Conservation (phyloP, 2,797 vertebrate genomes). For the Natrix natrix region DNA sequence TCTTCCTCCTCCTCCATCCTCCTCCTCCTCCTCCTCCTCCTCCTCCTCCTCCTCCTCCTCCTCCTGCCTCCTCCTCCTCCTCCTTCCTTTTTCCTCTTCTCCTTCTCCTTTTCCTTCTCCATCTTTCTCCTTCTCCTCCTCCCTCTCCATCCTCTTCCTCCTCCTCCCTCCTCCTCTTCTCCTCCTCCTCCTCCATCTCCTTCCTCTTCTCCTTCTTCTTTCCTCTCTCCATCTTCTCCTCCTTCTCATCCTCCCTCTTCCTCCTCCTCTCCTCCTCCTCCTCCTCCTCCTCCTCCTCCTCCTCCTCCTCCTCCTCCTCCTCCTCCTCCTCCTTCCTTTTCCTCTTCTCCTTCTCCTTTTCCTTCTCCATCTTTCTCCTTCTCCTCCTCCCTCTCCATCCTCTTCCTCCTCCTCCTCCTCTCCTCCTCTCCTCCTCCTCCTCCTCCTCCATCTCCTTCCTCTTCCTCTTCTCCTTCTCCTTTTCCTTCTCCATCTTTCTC, state of each 20-base stretch:
- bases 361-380: accelerated
- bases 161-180: accelerated
- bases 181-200: accelerated
- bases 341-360: accelerated
- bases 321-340: accelerated
- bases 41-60: accelerated
- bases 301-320: too few species aligned
- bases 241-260: too few species aligned
- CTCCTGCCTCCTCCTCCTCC: accelerated
- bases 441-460: accelerated
- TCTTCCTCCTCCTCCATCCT: neutral
- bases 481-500: accelerated
- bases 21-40: accelerated
- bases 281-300: accelerated
- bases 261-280: too few species aligned
- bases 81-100: accelerated
- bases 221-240: accelerated
- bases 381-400: accelerated
- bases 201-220: accelerated
- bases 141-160: accelerated
- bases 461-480: accelerated
- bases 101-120: accelerated
- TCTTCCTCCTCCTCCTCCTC: accelerated
- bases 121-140: too few species aligned
- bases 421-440: accelerated